phyloP scores from a whole-genome alignment of 2,888 invertebrate genomes.

The Leuctra nigra region DNA sequence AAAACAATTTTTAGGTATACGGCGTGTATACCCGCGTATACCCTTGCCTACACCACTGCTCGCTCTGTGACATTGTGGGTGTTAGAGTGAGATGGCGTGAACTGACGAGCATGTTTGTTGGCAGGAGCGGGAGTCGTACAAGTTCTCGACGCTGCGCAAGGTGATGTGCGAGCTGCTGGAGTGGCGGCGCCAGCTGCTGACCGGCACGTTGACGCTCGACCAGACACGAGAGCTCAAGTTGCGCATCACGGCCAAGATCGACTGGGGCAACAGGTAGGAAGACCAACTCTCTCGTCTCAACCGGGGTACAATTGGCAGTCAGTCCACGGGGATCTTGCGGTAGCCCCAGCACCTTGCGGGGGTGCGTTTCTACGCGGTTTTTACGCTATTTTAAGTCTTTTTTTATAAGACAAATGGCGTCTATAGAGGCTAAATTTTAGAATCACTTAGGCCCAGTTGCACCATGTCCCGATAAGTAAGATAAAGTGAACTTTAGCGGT shows the following conservation, averaged over 20 bases:
- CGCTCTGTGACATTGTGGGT: not conserved
- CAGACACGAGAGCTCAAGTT: conserved; percentile 80
- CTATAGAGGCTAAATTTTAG: too few relatives aligned
- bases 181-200: conserved; percentile 75
- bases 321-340: too few relatives aligned
- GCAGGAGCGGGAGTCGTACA: conserved; percentile 73
- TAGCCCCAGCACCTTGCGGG: too few relatives aligned
- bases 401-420: too few relatives aligned
- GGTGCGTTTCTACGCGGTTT: too few relatives aligned
- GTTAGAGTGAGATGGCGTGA: not conserved
- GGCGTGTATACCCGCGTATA: not conserved
- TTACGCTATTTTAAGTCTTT: too few relatives aligned
- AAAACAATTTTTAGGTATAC: too few relatives aligned
- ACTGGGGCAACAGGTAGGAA: conserved; percentile 94
- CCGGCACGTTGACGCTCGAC: conserved; percentile 85
- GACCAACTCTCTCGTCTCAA: too few relatives aligned
- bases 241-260: conserved; percentile 84
- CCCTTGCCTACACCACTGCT: not conserved
- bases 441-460: too few relatives aligned
- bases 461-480: too few relatives aligned
- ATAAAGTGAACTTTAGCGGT: too few relatives aligned
- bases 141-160: conserved; percentile 77
- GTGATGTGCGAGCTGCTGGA: conserved; percentile 87
- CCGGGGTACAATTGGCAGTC: too few relatives aligned
- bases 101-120: conserved; percentile 31